phyloP scores from a whole-genome alignment of 2,888 invertebrate genomes.

The Pinctada fucata region DNA sequence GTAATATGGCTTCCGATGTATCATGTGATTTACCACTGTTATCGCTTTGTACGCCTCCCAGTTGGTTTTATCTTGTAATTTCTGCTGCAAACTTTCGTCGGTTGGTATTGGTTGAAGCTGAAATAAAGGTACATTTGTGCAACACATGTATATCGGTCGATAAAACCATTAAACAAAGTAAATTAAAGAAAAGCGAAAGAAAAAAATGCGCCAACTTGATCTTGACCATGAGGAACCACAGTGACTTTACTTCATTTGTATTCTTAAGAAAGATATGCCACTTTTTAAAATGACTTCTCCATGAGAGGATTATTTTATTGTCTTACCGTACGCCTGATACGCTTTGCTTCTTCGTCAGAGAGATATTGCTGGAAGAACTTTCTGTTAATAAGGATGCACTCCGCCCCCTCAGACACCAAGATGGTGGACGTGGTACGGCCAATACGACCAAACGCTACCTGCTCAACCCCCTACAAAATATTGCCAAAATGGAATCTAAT shows the following conservation, averaged over 20 bases:
- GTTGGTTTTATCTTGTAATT: conserved; percentile 68
- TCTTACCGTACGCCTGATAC: conserved; percentile 66
- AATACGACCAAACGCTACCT: conserved; percentile 56
- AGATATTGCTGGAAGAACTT: conserved; percentile 73
- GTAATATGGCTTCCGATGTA: conserved; percentile 14
- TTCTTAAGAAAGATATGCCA: too few species aligned
- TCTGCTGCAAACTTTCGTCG: conserved; percentile 66
- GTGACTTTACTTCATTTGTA: too few species aligned
- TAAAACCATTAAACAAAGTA: neutral
- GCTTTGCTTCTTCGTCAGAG: conserved; percentile 63
- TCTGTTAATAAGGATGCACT: conserved; percentile 74
- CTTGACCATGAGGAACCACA: too few species aligned
- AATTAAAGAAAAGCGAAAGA: neutral
- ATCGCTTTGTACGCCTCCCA: conserved; percentile 71
- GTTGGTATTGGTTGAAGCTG: conserved; percentile 67
- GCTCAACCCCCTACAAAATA: conserved; percentile 53
- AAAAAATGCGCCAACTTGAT: neutral
- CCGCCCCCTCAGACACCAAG: conserved; percentile 75
- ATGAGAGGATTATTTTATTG: neutral
- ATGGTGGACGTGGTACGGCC: conserved; percentile 64
- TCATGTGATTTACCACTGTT: conserved; percentile 52
- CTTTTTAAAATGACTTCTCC: too few species aligned
- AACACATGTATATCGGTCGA: neutral
- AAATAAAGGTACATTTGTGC: conserved; percentile 13
- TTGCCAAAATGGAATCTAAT: neutral